Evolutionary conservation across 2,113 vertebrate species (phyloP), one percentile per base, ranked within the genome.

Genomic region (Bufo gargarizans): DNA sequence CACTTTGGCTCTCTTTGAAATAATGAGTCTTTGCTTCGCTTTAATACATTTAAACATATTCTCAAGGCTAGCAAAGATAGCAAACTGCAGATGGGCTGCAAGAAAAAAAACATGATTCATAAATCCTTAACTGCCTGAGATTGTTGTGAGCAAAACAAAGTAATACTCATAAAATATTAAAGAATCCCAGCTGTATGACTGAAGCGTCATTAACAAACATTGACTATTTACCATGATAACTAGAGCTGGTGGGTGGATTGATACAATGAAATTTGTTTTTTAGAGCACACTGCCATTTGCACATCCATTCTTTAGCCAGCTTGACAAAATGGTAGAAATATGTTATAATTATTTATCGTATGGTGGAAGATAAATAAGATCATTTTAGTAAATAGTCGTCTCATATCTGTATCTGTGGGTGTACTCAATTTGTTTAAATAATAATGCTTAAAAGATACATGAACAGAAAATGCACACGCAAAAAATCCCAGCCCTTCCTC

Each of bases 11-110:
- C 96, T 96, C 96, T 97, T 96, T 97, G 97, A 98, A 99, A 98
- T 99, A 99, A 99, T 98, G 97, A 99, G 97, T 96, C 96, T 97
- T 97, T 97, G 96, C 96, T 97, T 97, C 97, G 96, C 97, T 97
- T 98, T 99, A 99, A 99, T 99, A 99, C 98, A 99, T 98, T 98
- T 98, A 99, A 99, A 97, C 96, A 96, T 98, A 97, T 98, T 98
- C 97, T 99, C 97, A 98, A 98, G 97, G 97, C 97, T 97, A 96
- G 96, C 94, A 96, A 97, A 97, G 97, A 96, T 96, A 96, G 95
- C 94, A 95, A 95, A 95, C 94, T 94, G 94, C 95, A 96, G 96
- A 95, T 95, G 95, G 94, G 95, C 94, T 95, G 95, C 95, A 94
- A 95, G 82, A 63, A 86, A 78, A 86, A 95, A 96, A 97, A 96